Percentiles rank a stretch among this genome's conserved stretches.
phyloP scores from a whole-genome alignment of 2,888 invertebrate genomes.

The Tenthredo scrophulariae region DNA sequence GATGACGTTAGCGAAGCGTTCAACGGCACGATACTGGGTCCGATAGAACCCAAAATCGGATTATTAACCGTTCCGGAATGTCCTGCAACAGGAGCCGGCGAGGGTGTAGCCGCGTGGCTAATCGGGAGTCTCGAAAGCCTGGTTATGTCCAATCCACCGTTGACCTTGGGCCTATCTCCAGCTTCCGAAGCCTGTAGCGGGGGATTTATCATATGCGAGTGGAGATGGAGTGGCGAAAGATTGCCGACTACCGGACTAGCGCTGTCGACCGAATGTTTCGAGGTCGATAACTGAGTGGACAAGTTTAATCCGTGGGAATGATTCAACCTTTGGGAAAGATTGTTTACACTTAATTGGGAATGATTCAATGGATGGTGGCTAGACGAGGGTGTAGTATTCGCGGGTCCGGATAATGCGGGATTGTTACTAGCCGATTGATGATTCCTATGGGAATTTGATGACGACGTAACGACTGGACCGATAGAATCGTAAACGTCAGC shows the following conservation, averaged over 20 bases:
- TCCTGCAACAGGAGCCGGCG: constrained; percentile 75
- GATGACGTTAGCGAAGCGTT: constrained; percentile 71
- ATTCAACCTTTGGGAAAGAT: constrained; percentile 27
- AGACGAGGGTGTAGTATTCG: constrained; percentile 68
- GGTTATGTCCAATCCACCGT: constrained; percentile 82
- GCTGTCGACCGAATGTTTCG: constrained; percentile 76
- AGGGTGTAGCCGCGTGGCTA: constrained; percentile 70
- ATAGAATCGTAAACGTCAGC: constrained; percentile 75
- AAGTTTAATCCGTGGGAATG: constrained; percentile 73
- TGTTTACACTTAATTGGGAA: constrained; percentile 76
- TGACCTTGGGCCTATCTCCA: constrained; percentile 74
- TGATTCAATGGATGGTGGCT: constrained; percentile 74
- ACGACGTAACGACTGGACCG: constrained; percentile 59
- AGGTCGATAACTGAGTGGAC: constrained; percentile 72
- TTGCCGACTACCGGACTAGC: constrained; percentile 76
- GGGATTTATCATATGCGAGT: constrained; percentile 75
- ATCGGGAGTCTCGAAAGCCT: constrained; percentile 75
- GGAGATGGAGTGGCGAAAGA: constrained; percentile 60
- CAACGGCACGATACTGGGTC: constrained; percentile 67
- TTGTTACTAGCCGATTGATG: constrained; percentile 59
- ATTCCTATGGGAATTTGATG: constrained; percentile 58
- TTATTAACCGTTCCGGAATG: constrained; percentile 50
- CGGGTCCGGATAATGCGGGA: too few species aligned
- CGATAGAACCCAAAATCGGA: constrained; percentile 75
- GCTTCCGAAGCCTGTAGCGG: constrained; percentile 73